Evolutionary conservation across 2,113 vertebrate genomes (phyloP), one percentile per base, ranked within the genome.

Genomic region (Barbus barbus): DNA sequence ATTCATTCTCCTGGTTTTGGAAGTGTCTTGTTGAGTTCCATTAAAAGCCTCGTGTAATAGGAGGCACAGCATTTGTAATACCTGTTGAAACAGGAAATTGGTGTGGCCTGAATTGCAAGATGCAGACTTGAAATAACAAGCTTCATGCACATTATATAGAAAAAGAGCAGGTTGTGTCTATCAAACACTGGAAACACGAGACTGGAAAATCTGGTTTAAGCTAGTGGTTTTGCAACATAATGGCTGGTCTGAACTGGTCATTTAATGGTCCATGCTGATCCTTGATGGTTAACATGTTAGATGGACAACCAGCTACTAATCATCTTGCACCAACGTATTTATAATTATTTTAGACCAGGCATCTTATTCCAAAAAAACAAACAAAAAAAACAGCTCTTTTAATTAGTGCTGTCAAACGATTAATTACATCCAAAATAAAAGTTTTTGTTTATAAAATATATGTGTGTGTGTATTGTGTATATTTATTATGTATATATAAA

Each of bases 51-150:
- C 11, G 3, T 44, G 41, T 33, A 16, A 74, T 53, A 33, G 63
- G 6, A 20, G 20, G 8, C 18, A 67, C 18, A 36, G 69, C 4
- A n/a, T 41, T 41, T 41, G 22, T 71, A 41, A 13, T n/a, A 71
- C 36, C 22, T 36, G 33, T 78, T 56, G 75, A 60, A 58, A 58
- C 51, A 24, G 75, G 31, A 60, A 58, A 36, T 78, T 78, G 75
- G 12, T 5, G 6, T 38, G 18, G 22, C 1, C 9, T 20, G 36
- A 41, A 41, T 13, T 72, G 11, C 36, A 41, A 22, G 22, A 36
- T 41, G 41, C 22, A 72, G 22, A 13, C n/a, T 24, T n/a, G 22
- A 69, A 36, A 69, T 20, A 5, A 18, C 18, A 33, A 36, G 31
- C 16, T 9, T 36, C 9, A 18, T 65, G 61, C 20, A 9, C 31